Conservation (phyloP, 1,140 invertebrate species). For the Bacillus rossius region DNA sequence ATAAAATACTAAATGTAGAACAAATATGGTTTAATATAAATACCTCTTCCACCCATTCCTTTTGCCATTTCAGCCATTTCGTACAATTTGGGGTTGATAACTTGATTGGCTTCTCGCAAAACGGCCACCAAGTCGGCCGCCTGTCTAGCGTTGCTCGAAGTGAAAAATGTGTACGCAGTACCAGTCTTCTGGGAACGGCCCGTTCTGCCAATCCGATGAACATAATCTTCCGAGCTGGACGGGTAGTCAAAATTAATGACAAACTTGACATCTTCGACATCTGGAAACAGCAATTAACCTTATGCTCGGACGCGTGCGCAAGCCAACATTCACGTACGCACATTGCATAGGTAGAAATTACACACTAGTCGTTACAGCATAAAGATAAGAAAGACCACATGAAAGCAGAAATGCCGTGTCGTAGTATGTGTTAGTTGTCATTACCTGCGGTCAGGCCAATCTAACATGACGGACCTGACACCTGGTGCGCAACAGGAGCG, state of each 20-base stretch:
- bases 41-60: constrained; percentile 15
- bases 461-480: no score
- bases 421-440: no score
- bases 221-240: constrained; percentile 85
- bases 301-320: no score
- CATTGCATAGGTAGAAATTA: no score
- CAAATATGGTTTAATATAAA: no score
- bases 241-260: constrained; percentile 93
- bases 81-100: constrained; percentile 51
- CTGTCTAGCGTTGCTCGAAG: constrained; percentile 68
- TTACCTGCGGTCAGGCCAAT: no score
- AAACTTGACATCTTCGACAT: constrained; percentile 89
- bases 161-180: constrained; percentile 88
- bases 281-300: constrained; percentile 42
- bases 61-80: constrained; percentile 27
- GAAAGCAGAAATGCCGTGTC: no score
- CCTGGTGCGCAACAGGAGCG: no score
- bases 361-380: no score
- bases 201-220: constrained; percentile 86
- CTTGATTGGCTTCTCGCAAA: constrained; percentile 64
- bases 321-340: no score
- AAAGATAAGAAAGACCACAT: no score
- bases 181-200: constrained; percentile 76
- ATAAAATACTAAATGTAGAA: no score
- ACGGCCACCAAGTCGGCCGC: constrained; percentile 61